Evolutionary conservation across 92 coral and sea anemone species (phyloP).

Genomic region (Montipora capitata): DNA sequence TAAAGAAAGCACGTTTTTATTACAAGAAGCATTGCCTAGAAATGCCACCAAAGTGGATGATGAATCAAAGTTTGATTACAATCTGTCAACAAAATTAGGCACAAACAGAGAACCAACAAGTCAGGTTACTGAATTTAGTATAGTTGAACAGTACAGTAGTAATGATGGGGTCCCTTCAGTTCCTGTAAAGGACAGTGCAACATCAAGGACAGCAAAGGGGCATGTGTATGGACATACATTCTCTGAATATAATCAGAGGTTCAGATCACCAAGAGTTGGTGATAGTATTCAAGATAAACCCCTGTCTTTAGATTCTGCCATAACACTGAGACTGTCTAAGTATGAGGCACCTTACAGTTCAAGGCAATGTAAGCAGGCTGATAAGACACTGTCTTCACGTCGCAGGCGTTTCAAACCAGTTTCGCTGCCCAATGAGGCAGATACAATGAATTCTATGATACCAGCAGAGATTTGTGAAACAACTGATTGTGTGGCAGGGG

Average conservation of each 20-base stretch:
- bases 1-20: not conserved
- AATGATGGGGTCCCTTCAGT: not conserved
- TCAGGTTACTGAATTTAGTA: constrained; percentile 8
- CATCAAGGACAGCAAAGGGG: constrained; percentile 42
- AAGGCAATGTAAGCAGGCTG: constrained; percentile 45
- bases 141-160: not conserved
- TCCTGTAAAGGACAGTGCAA: not conserved
- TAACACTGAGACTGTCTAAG: constrained; percentile 26
- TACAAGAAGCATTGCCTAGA: not conserved
- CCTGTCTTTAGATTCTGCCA: constrained; percentile 35
- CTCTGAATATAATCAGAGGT: not conserved
- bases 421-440: constrained; percentile 63
- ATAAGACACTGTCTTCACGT: constrained; percentile 65
- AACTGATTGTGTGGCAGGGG: no score
- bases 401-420: constrained; percentile 94
- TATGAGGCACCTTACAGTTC: constrained; percentile 40
- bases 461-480: not conserved
- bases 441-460: constrained; percentile 15
- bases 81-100: constrained; percentile 30
- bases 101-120: not conserved
- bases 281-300: constrained; percentile 23
- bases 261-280: constrained; percentile 14
- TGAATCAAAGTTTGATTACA: not conserved
- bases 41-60: not conserved
- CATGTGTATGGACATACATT: constrained; percentile 22